A percentile compares a stretch with the other conserved stretches of the same genome.
Conservation (phyloP, 1,140 invertebrate genomes). For the Anastatus disparis region DNA sequence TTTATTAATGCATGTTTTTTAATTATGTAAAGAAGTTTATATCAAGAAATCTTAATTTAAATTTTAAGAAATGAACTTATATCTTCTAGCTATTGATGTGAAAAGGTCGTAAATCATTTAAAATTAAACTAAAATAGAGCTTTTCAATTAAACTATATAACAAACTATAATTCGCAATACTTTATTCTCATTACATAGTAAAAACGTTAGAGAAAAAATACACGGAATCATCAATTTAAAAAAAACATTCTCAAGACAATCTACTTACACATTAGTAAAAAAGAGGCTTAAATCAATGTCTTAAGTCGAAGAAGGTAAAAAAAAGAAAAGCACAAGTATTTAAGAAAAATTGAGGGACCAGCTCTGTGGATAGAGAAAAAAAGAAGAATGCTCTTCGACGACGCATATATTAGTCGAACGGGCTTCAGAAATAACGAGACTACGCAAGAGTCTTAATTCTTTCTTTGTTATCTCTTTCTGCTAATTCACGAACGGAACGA, state of each 20-base stretch:
- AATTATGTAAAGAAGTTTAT: too few species aligned
- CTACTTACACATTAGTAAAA: slow-evolving; percentile 51
- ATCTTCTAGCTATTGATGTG: too few species aligned
- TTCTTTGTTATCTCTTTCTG: slow-evolving; percentile 61
- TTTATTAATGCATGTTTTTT: too few species aligned
- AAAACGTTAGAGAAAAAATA: neutral
- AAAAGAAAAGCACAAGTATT: neutral
- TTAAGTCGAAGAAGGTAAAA: slow-evolving; percentile 41
- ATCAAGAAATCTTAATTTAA: too few species aligned
- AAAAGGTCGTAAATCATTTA: too few species aligned
- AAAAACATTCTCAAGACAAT: slow-evolving; percentile 29
- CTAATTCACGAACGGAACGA: slow-evolving; percentile 51
- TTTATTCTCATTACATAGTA: too few species aligned
- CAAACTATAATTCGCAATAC: too few species aligned
- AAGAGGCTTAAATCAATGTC: slow-evolving; percentile 51
- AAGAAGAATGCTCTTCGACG: slow-evolving; percentile 33
- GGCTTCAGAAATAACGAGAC: slow-evolving; percentile 40
- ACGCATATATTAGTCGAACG: slow-evolving; percentile 56
- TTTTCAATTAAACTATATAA: too few species aligned
- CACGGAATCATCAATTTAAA: neutral
- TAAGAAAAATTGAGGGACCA: slow-evolving; percentile 22
- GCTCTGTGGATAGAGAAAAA: slow-evolving; percentile 2
- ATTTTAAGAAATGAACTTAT: too few species aligned
- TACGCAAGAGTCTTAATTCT: slow-evolving; percentile 60
- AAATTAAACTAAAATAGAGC: too few species aligned